Evolutionary conservation across 2,113 vertebrate species (phyloP), one percentile per base, ranked within the genome.

Genomic region (Jacana jacana): DNA sequence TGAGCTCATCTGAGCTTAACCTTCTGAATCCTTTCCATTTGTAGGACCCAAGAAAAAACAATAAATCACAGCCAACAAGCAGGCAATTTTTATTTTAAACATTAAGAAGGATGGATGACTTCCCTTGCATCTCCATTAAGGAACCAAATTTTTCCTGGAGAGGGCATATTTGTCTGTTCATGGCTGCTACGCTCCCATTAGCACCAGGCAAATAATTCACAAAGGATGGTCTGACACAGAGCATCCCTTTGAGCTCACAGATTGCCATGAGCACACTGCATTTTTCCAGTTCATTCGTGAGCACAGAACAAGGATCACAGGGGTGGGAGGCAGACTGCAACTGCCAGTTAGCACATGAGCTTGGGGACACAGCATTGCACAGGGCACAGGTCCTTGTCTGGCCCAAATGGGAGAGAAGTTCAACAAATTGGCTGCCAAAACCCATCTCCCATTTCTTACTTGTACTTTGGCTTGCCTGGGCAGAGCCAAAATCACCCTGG

Each of bases 1-100:
- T 93, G 81, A 95, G 91, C 93, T 96, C 94, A 97, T 90, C 95
- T 87, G 91, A 93, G 82, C n/a, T 95, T 97, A 94, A 91, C 93
- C 91, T 96, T 44, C 79, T 66, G 54, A 93, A 91, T 94, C 87
- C 79, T 68, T 58, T 84, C 92, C 93, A 95, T 86, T 95, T 95
- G 89, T 30, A 63, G 81, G 80, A 72, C 37, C 48, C 19, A 78
- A 86, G 71, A 27, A 88, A 87, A 97, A 95, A 24, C 79, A 89
- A 60, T 51, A 91, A 89, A 85, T 60, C 77, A 85, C 68, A 68
- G 70, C 68, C 84, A 93, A 92, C 76, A 69, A 89, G 80, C 35
- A 64, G 68, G 30, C 69, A 71, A 76, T 30, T 92, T 93, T 92
- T 84, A 58, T 61, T 93, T 86, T 19, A 65, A 94, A 58, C 24